Evolutionary conservation across 2,113 vertebrate species (phyloP).

Genomic region (Lamprotornis superbus): DNA sequence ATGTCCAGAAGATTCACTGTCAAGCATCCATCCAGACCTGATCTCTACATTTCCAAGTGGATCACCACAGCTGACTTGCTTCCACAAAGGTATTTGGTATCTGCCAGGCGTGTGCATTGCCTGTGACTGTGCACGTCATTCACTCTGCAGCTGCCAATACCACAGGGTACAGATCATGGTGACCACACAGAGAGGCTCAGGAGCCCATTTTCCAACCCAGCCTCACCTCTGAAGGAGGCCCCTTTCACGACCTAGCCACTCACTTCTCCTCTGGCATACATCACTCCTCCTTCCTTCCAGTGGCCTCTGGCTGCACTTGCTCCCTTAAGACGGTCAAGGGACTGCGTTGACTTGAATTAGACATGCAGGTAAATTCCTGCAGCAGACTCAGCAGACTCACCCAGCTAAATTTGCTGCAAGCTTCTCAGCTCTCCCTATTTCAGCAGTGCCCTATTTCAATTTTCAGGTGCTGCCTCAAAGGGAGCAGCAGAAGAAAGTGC

Average conservation of each 20-base stretch:
- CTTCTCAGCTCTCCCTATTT: neutral
- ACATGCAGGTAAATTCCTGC: neutral
- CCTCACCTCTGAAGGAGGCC: neutral
- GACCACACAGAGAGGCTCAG: neutral
- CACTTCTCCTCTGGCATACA: neutral
- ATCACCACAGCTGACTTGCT: neutral
- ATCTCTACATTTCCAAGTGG: neutral
- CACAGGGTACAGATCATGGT: neutral
- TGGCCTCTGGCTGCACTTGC: neutral
- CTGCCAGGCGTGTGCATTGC: fast-evolving
- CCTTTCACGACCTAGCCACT: fast-evolving
- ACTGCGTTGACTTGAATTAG: neutral
- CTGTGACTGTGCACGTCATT: neutral
- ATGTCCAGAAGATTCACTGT: neutral
- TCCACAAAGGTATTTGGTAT: neutral
- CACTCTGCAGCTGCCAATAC: neutral
- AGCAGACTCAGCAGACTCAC: neutral
- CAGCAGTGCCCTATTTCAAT: neutral
- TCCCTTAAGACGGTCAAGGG: neutral
- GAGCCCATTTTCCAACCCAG: neutral
- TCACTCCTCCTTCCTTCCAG: neutral
- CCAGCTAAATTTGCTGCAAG: neutral
- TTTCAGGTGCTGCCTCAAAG: neutral
- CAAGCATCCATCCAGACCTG: neutral
- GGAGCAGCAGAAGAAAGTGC: neutral